A percentile compares a stretch with the other conserved stretches of the same genome.
Conservation (phyloP, 2,113 vertebrate species). For the Pangasianodon hypophthalmus region DNA sequence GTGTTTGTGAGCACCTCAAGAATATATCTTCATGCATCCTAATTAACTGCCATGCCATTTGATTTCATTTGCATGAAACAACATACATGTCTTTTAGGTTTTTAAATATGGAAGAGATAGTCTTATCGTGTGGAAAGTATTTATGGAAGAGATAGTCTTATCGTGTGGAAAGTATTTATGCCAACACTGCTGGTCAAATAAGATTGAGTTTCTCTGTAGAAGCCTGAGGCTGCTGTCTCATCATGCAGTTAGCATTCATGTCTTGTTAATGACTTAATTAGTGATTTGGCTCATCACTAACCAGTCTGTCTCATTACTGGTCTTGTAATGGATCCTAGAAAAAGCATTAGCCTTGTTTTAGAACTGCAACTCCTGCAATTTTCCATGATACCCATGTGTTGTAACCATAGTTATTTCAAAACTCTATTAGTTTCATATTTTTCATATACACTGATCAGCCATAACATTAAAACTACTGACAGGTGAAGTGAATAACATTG, state of each 20-base stretch:
- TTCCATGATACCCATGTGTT: constrained; percentile 35
- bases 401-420: constrained; percentile 37
- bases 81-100: constrained; percentile 4
- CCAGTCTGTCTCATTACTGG: constrained; percentile 46
- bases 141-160: constrained; percentile 27
- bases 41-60: constrained; percentile 21
- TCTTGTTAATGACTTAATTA: constrained; percentile 56
- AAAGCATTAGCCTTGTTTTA: constrained; percentile 27
- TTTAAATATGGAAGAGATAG: neutral
- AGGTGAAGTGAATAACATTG: too few relatives aligned
- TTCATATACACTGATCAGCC: neutral
- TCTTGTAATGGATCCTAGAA: constrained; percentile 35
- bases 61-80: constrained; percentile 29
- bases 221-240: constrained; percentile 23
- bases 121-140: constrained; percentile 3
- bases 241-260: constrained; percentile 43
- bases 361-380: constrained; percentile 31
- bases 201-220: constrained; percentile 23
- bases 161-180: constrained; percentile 22
- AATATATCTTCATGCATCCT: constrained; percentile 15
- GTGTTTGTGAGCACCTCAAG: neutral
- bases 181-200: constrained; percentile 41
- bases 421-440: neutral
- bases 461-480: too few relatives aligned
- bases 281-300: constrained; percentile 46